These are phyloP conservation scores for Hirtodrosophila trivittata DNA, from an alignment of 2,888 invertebrate genomes.

Conservation along the genomic window DNA sequence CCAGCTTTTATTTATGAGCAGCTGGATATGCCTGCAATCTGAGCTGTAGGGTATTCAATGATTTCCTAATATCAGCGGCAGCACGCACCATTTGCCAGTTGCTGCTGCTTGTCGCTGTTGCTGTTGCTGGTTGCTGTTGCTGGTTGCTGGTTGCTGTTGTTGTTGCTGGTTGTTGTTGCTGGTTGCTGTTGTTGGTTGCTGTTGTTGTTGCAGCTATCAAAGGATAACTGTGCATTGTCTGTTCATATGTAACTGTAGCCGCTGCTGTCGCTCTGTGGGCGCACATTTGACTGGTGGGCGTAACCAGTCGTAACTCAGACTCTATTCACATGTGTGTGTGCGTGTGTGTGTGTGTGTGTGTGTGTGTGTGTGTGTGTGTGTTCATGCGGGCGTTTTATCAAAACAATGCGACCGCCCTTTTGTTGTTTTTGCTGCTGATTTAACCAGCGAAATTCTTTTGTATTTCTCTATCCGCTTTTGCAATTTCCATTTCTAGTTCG, in stretches of 20 bases:
- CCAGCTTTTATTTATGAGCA: too few species aligned
- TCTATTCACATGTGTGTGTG: constrained; percentile 4
- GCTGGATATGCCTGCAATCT: neutral
- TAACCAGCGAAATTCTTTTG: constrained; percentile 69
- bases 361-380: constrained; percentile 22
- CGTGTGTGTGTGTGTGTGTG: constrained; percentile 26
- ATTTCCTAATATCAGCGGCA: constrained; percentile 31
- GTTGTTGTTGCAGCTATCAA: constrained; percentile 56
- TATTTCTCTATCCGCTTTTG: constrained; percentile 50
- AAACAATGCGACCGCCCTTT: constrained; percentile 77
- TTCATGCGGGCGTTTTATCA: constrained; percentile 78
- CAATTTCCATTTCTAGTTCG: constrained; percentile 74
- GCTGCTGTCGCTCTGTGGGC: neutral
- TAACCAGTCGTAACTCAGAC: constrained; percentile 28
- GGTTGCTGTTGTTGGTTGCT: constrained; percentile 2
- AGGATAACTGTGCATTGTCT: constrained; percentile 74
- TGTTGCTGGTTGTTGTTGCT: constrained; percentile 11
- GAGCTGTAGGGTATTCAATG: constrained; percentile 47
- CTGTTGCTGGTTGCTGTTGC: constrained; percentile 9
- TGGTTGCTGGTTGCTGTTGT: constrained; percentile 10
- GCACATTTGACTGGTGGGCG: constrained; percentile 30
- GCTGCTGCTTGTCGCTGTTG: constrained; percentile 9
- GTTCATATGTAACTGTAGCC: constrained; percentile 52
- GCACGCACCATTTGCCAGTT: constrained; percentile 71
- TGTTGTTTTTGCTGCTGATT: constrained; percentile 62